These are phyloP conservation scores for Meloe dianella DNA, from an alignment of 2,888 invertebrate genomes.

Conservation along the genomic window DNA sequence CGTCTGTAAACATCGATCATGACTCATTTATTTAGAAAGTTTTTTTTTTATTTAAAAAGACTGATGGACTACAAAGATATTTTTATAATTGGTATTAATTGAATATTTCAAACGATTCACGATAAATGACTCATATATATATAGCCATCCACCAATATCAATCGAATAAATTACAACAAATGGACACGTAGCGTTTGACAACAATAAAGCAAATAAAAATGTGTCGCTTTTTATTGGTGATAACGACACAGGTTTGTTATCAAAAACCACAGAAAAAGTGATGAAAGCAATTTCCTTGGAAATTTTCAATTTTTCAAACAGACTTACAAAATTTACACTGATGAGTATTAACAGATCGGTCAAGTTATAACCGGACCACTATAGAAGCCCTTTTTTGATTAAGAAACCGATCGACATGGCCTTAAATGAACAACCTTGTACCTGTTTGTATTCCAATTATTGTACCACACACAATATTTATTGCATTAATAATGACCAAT, in stretches of 20 bases:
- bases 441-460: neutral
- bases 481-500: neutral
- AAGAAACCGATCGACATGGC: neutral
- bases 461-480: neutral
- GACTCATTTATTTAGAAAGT: constrained; percentile 23
- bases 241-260: neutral
- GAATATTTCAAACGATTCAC: no score
- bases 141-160: no score
- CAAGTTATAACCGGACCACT: neutral
- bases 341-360: no score
- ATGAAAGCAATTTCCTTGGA: neutral
- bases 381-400: neutral
- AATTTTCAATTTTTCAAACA: neutral
- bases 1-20: constrained; percentile 4
- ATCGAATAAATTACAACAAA: no score
- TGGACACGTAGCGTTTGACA: no score
- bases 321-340: no score
- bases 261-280: no score
- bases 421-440: neutral
- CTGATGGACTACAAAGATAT: no score
- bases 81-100: no score
- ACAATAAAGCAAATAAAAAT: no score
- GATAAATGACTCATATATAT: no score
- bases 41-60: constrained; percentile 15
- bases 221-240: neutral